Evolutionary conservation across 1,140 invertebrate genomes (phyloP).

Genomic region (Platorchestia sp.): DNA sequence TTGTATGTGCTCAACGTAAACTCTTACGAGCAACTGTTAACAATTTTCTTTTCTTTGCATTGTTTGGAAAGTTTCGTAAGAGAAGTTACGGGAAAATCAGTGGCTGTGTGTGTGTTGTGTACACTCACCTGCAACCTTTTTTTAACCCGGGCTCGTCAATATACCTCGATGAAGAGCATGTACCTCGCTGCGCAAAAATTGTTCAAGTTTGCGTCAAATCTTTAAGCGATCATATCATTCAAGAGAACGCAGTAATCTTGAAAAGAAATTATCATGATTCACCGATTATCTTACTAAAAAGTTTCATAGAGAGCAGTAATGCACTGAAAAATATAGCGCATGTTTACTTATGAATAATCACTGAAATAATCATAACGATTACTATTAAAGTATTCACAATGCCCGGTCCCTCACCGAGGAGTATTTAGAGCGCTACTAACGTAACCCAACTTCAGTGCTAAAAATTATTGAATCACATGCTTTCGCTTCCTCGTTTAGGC

Average conservation of each 20-base stretch:
- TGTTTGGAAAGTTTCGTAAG: background rate
- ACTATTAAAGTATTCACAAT: too few relatives aligned
- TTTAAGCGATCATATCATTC: background rate
- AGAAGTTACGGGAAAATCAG: background rate
- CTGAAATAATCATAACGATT: too few relatives aligned
- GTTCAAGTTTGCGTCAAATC: background rate
- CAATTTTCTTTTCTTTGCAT: background rate
- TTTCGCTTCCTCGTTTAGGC: too few relatives aligned
- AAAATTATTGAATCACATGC: too few relatives aligned
- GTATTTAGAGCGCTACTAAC: too few relatives aligned
- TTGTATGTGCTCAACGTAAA: background rate
- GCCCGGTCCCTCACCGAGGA: too few relatives aligned
- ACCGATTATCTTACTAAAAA: too few relatives aligned
- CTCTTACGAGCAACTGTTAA: background rate
- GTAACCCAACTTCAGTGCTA: too few relatives aligned
- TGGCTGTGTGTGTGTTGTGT: background rate
- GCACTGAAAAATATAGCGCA: too few relatives aligned
- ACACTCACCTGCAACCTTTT: background rate
- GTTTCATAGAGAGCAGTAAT: too few relatives aligned
- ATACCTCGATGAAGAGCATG: background rate
- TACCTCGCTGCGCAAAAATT: background rate
- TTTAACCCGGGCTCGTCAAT: background rate
- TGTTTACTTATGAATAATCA: too few relatives aligned
- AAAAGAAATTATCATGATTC: background rate
- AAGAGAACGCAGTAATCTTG: background rate